A percentile compares a stretch with the other conserved stretches of the same genome.
phyloP scores from a whole-genome alignment of 1,140 invertebrate genomes.

The Drosophila mojavensis region DNA sequence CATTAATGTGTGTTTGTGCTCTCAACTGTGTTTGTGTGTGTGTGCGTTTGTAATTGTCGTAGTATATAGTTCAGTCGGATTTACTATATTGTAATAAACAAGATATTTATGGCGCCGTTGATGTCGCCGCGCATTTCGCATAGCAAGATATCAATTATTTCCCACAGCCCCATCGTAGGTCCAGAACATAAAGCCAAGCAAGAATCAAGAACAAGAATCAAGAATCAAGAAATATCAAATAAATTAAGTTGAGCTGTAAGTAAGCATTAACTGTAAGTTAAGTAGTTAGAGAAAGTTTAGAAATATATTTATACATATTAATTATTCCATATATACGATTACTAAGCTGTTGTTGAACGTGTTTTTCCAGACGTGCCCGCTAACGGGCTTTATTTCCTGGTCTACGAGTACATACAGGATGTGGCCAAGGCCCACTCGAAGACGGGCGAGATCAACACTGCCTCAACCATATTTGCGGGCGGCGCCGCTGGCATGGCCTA shows the following conservation, averaged over 20 bases:
- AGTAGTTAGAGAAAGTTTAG: neutral
- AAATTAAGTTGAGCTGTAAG: constrained; percentile 24
- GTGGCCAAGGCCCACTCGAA: constrained; percentile 84
- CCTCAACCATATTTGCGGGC: constrained; percentile 96
- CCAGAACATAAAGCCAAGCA: neutral
- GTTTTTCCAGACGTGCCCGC: constrained; percentile 83
- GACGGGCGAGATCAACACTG: constrained; percentile 82
- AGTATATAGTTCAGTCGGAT: constrained; percentile 29
- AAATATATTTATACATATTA: neutral
- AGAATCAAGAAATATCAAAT: neutral
- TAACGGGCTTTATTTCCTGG: constrained; percentile 98
- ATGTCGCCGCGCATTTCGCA: constrained; percentile 20
- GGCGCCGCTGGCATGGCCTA: constrained; percentile 98
- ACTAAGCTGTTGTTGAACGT: neutral
- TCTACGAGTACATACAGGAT: constrained; percentile 96
- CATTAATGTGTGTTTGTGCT: neutral
- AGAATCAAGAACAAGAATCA: neutral
- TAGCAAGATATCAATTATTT: constrained; percentile 15
- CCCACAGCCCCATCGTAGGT: constrained; percentile 12
- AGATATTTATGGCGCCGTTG: constrained; percentile 33
- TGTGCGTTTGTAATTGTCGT: neutral
- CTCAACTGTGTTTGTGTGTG: neutral
- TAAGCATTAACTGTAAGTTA: constrained; percentile 5
- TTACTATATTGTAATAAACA: constrained; percentile 26
- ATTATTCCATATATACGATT: neutral